Conservation (phyloP, 2,113 vertebrate genomes). For the Crocuta crocuta region DNA sequence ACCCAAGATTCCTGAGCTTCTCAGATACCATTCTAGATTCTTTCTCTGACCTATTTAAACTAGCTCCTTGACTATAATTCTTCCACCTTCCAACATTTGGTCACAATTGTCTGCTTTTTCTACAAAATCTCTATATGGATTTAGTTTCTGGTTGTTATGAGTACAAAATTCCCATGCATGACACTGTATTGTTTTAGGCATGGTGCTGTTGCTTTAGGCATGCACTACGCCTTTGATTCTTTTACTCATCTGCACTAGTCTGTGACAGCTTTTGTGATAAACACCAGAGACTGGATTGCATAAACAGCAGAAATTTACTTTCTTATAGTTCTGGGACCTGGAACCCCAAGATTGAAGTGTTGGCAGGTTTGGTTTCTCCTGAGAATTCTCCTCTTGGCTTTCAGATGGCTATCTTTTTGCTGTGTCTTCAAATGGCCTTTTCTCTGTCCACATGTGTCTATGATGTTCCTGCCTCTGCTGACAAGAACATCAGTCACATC, state of each 20-base stretch:
- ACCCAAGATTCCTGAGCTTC: background rate
- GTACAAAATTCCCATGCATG: background rate
- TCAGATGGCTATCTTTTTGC: background rate
- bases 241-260: background rate
- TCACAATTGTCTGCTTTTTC: background rate
- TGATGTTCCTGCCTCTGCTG: background rate
- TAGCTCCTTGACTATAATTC: background rate
- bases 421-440: background rate
- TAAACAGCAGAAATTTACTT: background rate
- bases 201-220: background rate
- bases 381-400: background rate
- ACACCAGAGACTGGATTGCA: background rate
- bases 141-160: background rate
- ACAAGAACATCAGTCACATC: background rate
- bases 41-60: background rate
- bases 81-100: background rate
- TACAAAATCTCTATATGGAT: background rate
- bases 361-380: background rate
- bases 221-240: background rate
- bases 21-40: background rate
- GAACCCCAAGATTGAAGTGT: background rate
- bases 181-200: background rate
- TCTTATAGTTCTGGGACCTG: background rate
- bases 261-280: background rate
- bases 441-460: background rate